Conservation (phyloP, 1,140 invertebrate genomes). For the Acromyrmex heyeri region DNA sequence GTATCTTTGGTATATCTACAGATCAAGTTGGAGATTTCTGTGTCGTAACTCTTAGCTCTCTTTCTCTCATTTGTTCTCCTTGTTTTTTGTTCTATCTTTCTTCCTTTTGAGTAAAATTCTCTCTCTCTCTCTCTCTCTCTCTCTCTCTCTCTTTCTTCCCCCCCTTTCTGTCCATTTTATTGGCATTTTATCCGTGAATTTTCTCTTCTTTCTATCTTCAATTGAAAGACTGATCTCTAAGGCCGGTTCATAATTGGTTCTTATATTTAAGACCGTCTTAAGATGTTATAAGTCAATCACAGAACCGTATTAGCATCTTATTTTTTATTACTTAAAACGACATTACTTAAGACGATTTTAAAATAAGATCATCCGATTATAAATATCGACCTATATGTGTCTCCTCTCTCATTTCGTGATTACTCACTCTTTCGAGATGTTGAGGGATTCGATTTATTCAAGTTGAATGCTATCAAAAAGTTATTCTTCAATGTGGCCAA, state of each 20-base stretch:
- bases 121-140: conserved; percentile 39
- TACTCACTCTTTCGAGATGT: not conserved
- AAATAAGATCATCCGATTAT: too few species aligned
- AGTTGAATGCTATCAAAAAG: conserved; percentile 14
- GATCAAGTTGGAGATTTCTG: conserved; percentile 78
- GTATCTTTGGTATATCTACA: conserved; percentile 82
- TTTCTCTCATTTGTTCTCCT: conserved; percentile 40
- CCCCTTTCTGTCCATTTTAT: conserved; percentile 38
- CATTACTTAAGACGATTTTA: too few species aligned
- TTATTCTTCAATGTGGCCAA: conserved; percentile 45
- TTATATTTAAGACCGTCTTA: too few species aligned
- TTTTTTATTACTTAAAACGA: too few species aligned
- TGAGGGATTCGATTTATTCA: conserved; percentile 26
- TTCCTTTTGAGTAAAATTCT: conserved; percentile 42
- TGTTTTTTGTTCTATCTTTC: conserved; percentile 55
- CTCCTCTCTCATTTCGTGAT: conserved; percentile 18
- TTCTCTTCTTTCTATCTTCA: conserved; percentile 12
- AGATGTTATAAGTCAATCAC: too few species aligned
- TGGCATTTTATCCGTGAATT: conserved; percentile 27
- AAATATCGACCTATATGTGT: not conserved
- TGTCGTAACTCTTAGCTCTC: conserved; percentile 79
- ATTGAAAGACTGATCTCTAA: not conserved
- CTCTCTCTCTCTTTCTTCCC: conserved; percentile 46
- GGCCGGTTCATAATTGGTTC: too few species aligned
- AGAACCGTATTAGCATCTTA: too few species aligned